Conservation (phyloP, 2,797 vertebrate species). For the Aselliscus stoliczkanus region DNA sequence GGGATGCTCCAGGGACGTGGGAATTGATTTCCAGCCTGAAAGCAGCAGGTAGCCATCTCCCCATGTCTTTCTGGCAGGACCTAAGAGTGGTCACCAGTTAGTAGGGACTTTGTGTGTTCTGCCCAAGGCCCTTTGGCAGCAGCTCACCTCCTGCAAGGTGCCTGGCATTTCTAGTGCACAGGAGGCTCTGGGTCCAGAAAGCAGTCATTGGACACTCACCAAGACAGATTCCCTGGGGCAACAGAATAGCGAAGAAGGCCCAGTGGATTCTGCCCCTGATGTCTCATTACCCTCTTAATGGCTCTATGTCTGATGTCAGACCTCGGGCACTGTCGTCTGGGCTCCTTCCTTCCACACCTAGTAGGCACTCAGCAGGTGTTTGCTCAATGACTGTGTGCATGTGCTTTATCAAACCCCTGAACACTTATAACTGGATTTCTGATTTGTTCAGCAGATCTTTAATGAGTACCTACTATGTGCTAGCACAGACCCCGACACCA, state of each 20-base stretch:
- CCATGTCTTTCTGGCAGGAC: background rate
- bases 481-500: background rate
- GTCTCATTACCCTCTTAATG: background rate
- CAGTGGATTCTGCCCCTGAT: background rate
- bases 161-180: background rate
- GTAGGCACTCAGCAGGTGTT: background rate
- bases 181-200: background rate
- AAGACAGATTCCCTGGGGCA: background rate
- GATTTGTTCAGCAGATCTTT: background rate
- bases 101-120: background rate
- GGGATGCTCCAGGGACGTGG: background rate
- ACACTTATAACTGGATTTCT: background rate
- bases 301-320: background rate
- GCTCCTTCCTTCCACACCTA: background rate
- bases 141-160: background rate
- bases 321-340: background rate
- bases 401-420: background rate
- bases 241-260: background rate
- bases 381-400: background rate
- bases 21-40: background rate
- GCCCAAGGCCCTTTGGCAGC: background rate
- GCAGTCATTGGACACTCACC: background rate
- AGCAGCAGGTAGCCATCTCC: background rate
- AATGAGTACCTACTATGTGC: background rate
- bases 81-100: background rate